Percentiles rank a stretch among this genome's conserved stretches.
phyloP scores from a whole-genome alignment of 2,113 vertebrate genomes.

The Ailurus styani region DNA sequence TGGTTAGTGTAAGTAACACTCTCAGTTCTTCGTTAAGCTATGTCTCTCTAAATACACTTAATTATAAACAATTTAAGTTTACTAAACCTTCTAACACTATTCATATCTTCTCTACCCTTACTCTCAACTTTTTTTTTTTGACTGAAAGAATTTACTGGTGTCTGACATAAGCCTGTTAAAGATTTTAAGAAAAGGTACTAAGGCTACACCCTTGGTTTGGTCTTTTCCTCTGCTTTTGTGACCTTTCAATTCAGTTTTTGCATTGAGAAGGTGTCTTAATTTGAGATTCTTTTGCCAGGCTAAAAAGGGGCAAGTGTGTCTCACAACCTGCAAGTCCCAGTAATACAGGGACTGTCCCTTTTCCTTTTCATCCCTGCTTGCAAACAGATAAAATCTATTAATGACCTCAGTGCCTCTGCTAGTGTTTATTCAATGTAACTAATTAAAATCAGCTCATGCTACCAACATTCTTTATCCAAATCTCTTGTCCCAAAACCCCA shows the following conservation, averaged over 20 bases:
- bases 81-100: neutral
- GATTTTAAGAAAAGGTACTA: neutral
- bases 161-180: neutral
- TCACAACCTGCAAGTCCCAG: neutral
- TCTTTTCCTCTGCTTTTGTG: neutral
- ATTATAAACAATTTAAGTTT: neutral
- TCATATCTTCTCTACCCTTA: neutral
- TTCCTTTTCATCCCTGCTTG: neutral
- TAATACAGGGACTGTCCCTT: neutral
- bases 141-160: neutral
- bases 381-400: neutral
- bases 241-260: neutral
- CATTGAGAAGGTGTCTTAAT: neutral
- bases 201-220: neutral
- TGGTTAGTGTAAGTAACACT: neutral
- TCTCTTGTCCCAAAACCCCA: neutral
- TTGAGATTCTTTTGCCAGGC: neutral
- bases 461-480: neutral
- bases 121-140: neutral
- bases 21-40: neutral
- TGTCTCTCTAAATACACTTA: neutral
- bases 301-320: neutral
- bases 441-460: neutral
- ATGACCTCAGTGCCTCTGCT: neutral
- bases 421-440: neutral